Evolutionary conservation across 2,888 invertebrate genomes (phyloP).

Genomic region (Prenolepis imparis): DNA sequence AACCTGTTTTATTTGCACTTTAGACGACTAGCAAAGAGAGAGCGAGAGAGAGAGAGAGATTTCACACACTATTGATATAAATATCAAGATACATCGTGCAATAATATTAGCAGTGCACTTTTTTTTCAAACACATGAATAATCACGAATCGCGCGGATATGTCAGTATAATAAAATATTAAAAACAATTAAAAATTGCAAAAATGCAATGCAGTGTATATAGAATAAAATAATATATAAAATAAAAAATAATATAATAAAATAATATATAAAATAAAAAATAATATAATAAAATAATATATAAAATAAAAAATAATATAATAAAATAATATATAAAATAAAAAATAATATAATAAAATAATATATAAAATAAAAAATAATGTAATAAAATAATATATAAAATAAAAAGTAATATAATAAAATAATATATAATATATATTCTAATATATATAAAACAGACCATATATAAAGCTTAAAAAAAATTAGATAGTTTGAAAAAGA

Average conservation of each 20-base stretch:
- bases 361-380: no score
- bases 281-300: background rate
- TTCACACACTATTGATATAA: background rate
- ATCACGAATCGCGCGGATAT: background rate
- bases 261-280: constrained; percentile 5
- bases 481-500: background rate
- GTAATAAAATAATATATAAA: background rate
- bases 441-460: background rate
- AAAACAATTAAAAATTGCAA: background rate
- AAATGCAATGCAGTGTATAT: background rate
- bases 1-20: background rate
- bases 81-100: background rate
- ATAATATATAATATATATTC: background rate
- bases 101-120: background rate
- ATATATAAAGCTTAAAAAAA: background rate
- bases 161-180: background rate
- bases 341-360: background rate
- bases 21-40: background rate
- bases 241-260: background rate
- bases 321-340: background rate
- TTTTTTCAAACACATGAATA: background rate
- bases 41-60: background rate
- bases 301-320: background rate
- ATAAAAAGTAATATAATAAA: background rate
- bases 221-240: background rate